These are phyloP conservation scores for Helogale parvula DNA, from an alignment of 2,113 vertebrate species.

Conservation along the genomic window DNA sequence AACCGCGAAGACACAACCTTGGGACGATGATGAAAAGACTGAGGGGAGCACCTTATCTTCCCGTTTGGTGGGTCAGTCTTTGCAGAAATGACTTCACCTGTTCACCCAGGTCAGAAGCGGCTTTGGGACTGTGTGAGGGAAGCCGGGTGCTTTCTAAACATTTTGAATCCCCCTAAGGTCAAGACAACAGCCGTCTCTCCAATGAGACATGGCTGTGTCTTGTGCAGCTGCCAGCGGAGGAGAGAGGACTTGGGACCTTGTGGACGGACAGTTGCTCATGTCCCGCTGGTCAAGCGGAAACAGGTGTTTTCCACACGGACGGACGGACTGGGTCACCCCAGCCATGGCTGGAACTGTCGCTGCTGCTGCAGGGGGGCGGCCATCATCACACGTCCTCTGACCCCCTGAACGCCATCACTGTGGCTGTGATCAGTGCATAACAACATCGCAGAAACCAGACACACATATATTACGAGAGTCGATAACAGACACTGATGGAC, in stretches of 20 bases:
- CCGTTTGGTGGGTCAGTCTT: background rate
- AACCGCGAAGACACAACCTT: background rate
- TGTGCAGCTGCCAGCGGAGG: accelerated
- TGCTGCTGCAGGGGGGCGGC: background rate
- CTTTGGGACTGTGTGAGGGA: background rate
- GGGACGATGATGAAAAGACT: background rate
- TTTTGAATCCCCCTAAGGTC: background rate
- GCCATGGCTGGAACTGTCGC: background rate
- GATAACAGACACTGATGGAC: too few species aligned
- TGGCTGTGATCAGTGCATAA: too few species aligned
- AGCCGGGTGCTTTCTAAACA: background rate
- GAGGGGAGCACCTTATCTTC: background rate
- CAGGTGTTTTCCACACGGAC: too few species aligned
- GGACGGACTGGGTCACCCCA: background rate
- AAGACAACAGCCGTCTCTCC: too few species aligned
- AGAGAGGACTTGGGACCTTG: too few species aligned
- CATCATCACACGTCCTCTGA: background rate
- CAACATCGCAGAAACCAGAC: background rate
- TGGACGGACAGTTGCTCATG: accelerated
- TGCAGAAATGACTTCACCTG: background rate
- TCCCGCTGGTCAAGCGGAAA: background rate
- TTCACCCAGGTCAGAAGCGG: background rate
- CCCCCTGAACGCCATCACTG: background rate
- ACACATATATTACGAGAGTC: background rate
- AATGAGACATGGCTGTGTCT: background rate